A percentile compares a stretch with the other conserved stretches of the same genome.
These are phyloP conservation scores for Hydrozoanthus tunicans DNA, from an alignment of 64 coral and sea anemone genomes.

Conservation along the genomic window DNA sequence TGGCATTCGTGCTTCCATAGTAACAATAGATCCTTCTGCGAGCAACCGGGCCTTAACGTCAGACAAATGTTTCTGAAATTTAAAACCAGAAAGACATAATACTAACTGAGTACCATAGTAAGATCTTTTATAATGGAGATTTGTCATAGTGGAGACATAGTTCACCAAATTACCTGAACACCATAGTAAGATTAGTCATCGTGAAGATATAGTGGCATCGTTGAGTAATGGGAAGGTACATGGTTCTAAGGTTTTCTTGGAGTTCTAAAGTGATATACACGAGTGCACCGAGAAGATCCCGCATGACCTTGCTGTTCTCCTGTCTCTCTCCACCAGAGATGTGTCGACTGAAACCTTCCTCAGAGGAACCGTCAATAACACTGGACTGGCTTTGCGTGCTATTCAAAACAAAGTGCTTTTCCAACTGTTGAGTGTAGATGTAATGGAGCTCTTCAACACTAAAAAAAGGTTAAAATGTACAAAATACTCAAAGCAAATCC, in stretches of 20 bases:
- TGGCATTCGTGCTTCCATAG: slow-evolving; percentile 99
- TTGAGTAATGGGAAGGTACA: slow-evolving; percentile 92
- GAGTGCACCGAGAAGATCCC: slow-evolving; percentile 67
- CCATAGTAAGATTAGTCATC: slow-evolving; percentile 96
- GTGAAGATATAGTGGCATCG: slow-evolving; percentile 99
- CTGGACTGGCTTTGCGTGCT: slow-evolving; percentile 65
- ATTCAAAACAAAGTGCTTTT: slow-evolving; percentile 87
- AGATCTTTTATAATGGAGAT: slow-evolving; percentile 96
- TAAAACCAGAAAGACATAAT: not conserved
- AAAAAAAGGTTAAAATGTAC: slow-evolving; percentile 1
- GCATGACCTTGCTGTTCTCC: slow-evolving; percentile 67
- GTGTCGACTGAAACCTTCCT: slow-evolving; percentile 58
- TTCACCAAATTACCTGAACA: slow-evolving; percentile 83
- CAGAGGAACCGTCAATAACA: slow-evolving; percentile 62
- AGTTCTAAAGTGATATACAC: slow-evolving; percentile 85
- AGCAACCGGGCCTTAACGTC: slow-evolving; percentile 84
- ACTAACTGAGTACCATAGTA: slow-evolving; percentile 96
- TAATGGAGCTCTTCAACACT: slow-evolving; percentile 82
- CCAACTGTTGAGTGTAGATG: slow-evolving; percentile 86
- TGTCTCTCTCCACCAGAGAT: slow-evolving; percentile 53
- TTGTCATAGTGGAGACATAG: slow-evolving; percentile 96
- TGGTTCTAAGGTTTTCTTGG: slow-evolving; percentile 84
- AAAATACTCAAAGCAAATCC: too few species aligned
- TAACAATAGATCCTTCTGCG: slow-evolving; percentile 82
- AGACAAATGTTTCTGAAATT: slow-evolving; percentile 88